Conservation (phyloP, 2,113 vertebrate species). For the Cettia cetti region DNA sequence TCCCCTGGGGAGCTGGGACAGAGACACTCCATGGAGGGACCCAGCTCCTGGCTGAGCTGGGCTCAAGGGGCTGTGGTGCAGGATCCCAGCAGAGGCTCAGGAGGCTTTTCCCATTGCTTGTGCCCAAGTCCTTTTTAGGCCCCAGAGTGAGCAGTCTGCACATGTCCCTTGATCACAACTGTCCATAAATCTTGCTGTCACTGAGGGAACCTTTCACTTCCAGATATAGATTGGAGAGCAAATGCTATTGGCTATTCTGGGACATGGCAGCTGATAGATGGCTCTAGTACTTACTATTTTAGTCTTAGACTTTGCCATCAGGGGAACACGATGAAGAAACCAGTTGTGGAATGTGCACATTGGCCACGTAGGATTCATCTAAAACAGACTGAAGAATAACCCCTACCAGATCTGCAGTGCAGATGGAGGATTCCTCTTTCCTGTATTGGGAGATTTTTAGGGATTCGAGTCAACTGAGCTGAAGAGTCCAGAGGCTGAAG, state of each 20-base stretch:
- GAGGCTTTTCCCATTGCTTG: background rate
- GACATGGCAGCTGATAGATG: constrained; percentile 14
- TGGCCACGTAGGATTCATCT: background rate
- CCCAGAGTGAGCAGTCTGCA: background rate
- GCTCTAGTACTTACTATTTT: constrained; percentile 28
- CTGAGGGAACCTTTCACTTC: constrained; percentile 4
- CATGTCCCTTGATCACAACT: background rate
- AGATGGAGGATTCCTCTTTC: background rate
- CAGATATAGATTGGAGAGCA: constrained; percentile 54
- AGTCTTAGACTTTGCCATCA: background rate
- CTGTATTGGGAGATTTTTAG: background rate
- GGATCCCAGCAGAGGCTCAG: background rate
- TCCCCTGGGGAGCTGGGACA: background rate
- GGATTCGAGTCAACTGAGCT: background rate
- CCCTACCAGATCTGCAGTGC: background rate
- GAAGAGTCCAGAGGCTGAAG: background rate
- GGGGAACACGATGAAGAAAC: background rate
- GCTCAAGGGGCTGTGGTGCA: background rate
- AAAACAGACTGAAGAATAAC: background rate
- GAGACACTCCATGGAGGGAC: background rate
- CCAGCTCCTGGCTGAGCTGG: background rate
- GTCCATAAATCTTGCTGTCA: constrained; percentile 28
- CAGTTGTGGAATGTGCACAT: background rate
- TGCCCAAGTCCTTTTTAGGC: constrained; percentile 35
- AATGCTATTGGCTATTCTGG: constrained; percentile 41